phyloP scores from a whole-genome alignment of 30 jellyfish, hydroid and myxozoan genomes.

The Aurelia coerulea region DNA sequence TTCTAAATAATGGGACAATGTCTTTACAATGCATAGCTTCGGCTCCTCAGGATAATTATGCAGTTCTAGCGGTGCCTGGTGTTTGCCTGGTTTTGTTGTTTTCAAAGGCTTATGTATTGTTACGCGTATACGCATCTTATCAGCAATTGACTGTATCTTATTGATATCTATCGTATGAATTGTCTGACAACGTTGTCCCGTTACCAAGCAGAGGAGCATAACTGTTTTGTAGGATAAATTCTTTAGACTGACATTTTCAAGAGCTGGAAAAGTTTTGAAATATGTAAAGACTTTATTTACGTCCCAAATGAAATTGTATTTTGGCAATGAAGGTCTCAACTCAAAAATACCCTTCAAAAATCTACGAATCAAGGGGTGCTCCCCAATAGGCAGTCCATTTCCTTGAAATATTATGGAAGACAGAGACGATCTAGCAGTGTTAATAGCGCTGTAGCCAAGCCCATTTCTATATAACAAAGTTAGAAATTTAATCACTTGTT shows the following conservation, averaged over 20 bases:
- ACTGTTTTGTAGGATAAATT: conserved; percentile 1
- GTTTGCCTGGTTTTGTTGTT: conserved; percentile 34
- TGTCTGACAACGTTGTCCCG: conserved; percentile 57
- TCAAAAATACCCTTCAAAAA: conserved; percentile 52
- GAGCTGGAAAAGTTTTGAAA: background rate
- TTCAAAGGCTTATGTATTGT: background rate
- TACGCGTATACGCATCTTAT: conserved; percentile 2
- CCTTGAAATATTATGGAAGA: conserved; percentile 9
- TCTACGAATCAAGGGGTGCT: conserved; percentile 28
- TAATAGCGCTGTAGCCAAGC: conserved; percentile 49
- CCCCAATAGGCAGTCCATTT: conserved; percentile 24
- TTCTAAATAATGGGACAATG: background rate
- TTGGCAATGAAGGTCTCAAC: conserved; percentile 60
- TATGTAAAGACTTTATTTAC: conserved; percentile 18
- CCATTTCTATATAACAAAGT: background rate
- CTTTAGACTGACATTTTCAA: background rate
- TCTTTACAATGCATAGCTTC: conserved; percentile 22
- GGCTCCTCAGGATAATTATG: conserved; percentile 8
- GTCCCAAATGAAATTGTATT: conserved; percentile 34
- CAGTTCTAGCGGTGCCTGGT: conserved; percentile 37
- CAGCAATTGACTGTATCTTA: background rate
- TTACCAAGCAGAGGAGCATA: background rate
- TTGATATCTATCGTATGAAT: conserved; percentile 10
- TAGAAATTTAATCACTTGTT: conserved; percentile 17
- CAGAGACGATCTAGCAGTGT: conserved; percentile 64